Base-by-base conservation (phyloP, 2,113 vertebrate genomes). In the Scomber japonicus region DNA sequence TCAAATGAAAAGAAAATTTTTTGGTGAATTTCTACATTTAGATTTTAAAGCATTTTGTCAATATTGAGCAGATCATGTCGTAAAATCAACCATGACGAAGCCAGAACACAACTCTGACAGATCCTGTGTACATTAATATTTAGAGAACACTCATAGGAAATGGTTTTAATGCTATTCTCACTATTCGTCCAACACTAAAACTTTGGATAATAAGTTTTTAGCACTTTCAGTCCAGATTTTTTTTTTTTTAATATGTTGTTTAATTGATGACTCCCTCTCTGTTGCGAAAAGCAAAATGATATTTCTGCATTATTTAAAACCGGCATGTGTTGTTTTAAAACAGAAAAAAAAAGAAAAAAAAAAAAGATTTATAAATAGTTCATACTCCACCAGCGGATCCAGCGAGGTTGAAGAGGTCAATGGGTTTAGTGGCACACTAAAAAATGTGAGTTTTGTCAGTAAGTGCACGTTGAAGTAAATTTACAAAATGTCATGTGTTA, bases 341-440 rank as follows among this genome's bases (percentile, higher is more conserved):
- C 24, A 27, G 24, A 27, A 27, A 27, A 27, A 27, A 27, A 27
- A 49, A 4, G 16, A 50, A 49, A 59, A 24, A 70, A 31, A 31
- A 53, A 75, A 62, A 69, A 53, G 24, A 84, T 64, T 74, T 49
- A 75, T 59, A 76, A 85, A 80, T 56, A 49, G 53, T 62, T 76
- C 82, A 84, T 67, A 81, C 78, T 78, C 70, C 82, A 70, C 65
- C 69, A 63, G 75, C 61, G 45, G 78, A 61, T 84, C 70, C 74
- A 65, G 82, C 69, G 74, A 87, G 81, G 69, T 8, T 45, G 69
- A 80, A 80, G 73, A 83, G 77, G 69, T 78, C 77, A 57, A 69
- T 68, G 69, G 81, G 72, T 83, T 87, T 78, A 78, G 78, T 66
- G 60, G 71, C 11, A 49, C 82, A 75, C 71, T 80, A 84, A 84